Evolutionary conservation across 2,113 vertebrate species (phyloP), one percentile per base, ranked within the genome.

Genomic region (Oryzias curvinotus): DNA sequence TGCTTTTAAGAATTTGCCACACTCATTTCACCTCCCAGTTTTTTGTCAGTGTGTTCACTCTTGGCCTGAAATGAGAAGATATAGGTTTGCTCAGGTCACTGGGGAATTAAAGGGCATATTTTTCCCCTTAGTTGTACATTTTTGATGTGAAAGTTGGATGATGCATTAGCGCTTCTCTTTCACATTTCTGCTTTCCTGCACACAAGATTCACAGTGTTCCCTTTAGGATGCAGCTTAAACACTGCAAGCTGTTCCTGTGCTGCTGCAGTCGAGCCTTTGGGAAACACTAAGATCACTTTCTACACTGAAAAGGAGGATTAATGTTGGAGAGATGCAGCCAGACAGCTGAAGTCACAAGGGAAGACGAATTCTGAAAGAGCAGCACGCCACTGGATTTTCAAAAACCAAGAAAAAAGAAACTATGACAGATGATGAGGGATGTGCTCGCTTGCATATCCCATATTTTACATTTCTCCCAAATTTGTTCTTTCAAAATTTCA

Each of bases 151-250:
- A 43, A 65, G 42, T 55, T 19, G 7, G 44, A 54, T 51, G 45
- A 41, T 61, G 64, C 64, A 52, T 61, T 45, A 23, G 28, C 28
- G 56, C 25, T 28, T n/a, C 14, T 43, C 19, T 19, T 45, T 59
- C 16, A 59, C 54, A 46, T 70, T 65, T 61, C 18, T 62, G 36
- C 51, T 49, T 13, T 30, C 67, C 47, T 55, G 13, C 63, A 51
- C 52, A 46, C 56, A 16, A 30, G 43, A 36, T 57, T 57, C 65
- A 50, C 36, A 50, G 19, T 36, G 61, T 60, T 68, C 65, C 65
- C 73, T 53, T 57, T 75, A 71, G 71, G 66, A 71, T 67, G 52
- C 42, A 62, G 58, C 56, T 77, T 71, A 67, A 81, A 72, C 58
- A 59, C 50, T 58, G 59, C 71, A 75, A 62, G 73, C 65, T 73